These are phyloP conservation scores for Lepidocyrtoides sp. DNA, from an alignment of 2,888 invertebrate species.

Conservation along the genomic window DNA sequence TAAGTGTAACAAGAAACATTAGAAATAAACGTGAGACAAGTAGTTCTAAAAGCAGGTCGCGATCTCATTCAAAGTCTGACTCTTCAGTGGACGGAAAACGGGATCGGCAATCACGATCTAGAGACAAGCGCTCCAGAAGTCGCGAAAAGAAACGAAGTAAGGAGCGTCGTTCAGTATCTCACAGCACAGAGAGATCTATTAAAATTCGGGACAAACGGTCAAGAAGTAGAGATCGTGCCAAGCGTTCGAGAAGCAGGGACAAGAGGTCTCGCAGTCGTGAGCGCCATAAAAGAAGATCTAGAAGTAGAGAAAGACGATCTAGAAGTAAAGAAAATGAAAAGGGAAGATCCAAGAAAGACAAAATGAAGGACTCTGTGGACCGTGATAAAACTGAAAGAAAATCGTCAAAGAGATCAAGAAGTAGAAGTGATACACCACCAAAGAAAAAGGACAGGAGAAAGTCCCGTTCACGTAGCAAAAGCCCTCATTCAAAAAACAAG, in stretches of 20 bases:
- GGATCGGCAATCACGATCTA: slow-evolving; percentile 71
- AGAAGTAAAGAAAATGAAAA: slow-evolving; percentile 67
- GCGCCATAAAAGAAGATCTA: slow-evolving; percentile 64
- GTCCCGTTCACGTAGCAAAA: slow-evolving; percentile 72
- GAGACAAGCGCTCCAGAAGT: slow-evolving; percentile 71
- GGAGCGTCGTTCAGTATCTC: slow-evolving; percentile 58
- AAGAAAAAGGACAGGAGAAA: slow-evolving; percentile 70
- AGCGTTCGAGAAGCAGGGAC: slow-evolving; percentile 62
- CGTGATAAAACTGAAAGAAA: slow-evolving; percentile 73
- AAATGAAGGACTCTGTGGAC: slow-evolving; percentile 59
- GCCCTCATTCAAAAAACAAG: slow-evolving; percentile 47
- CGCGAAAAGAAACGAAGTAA: slow-evolving; percentile 58
- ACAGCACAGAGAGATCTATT: slow-evolving; percentile 53
- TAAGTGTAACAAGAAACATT: slow-evolving; percentile 46
- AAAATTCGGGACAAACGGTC: slow-evolving; percentile 67
- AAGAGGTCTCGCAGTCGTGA: slow-evolving; percentile 70
- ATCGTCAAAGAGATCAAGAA: slow-evolving; percentile 68
- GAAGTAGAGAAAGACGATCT: slow-evolving; percentile 69
- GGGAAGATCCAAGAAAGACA: slow-evolving; percentile 44
- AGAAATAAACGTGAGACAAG: slow-evolving; percentile 67
- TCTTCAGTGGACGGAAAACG: slow-evolving; percentile 73
- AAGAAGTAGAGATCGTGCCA: slow-evolving; percentile 61
- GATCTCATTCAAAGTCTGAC: slow-evolving; percentile 81
- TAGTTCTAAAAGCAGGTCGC: slow-evolving; percentile 72
- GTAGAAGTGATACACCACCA: slow-evolving; percentile 72